A percentile compares a stretch with the other conserved stretches of the same genome.
Evolutionary conservation across 2,113 vertebrate genomes (phyloP).

Genomic region (Dicerorhinus sumatrensis): DNA sequence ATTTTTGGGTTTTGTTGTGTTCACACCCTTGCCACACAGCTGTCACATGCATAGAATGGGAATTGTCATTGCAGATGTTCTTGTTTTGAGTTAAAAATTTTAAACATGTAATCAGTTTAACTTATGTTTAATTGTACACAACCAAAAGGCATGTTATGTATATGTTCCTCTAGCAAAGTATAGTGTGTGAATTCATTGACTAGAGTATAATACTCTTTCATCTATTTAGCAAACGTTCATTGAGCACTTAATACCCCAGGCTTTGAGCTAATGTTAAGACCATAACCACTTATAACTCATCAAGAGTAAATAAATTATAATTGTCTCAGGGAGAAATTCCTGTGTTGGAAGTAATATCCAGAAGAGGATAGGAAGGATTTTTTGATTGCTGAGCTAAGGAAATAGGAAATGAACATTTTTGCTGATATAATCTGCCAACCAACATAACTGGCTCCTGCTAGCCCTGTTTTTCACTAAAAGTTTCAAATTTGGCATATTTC

Average conservation of each 20-base stretch:
- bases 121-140: neutral
- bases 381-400: slow-evolving; percentile 18
- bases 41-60: neutral
- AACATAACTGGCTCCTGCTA: neutral
- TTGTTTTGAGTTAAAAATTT: neutral
- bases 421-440: neutral
- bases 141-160: neutral
- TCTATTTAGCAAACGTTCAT: neutral
- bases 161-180: neutral
- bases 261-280: slow-evolving; percentile 10
- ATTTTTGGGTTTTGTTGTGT: neutral
- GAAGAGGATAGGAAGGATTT: neutral
- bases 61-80: neutral
- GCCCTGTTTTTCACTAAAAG: neutral
- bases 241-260: neutral
- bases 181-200: neutral
- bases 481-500: slow-evolving; percentile 29
- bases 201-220: neutral
- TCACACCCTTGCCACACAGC: neutral
- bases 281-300: neutral
- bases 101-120: neutral
- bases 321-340: neutral
- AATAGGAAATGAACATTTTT: slow-evolving; percentile 35
- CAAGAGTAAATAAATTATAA: neutral
- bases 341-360: neutral